These are phyloP conservation scores for Tupaia chinensis DNA, from an alignment of 2,113 vertebrate species.

Conservation along the genomic window DNA sequence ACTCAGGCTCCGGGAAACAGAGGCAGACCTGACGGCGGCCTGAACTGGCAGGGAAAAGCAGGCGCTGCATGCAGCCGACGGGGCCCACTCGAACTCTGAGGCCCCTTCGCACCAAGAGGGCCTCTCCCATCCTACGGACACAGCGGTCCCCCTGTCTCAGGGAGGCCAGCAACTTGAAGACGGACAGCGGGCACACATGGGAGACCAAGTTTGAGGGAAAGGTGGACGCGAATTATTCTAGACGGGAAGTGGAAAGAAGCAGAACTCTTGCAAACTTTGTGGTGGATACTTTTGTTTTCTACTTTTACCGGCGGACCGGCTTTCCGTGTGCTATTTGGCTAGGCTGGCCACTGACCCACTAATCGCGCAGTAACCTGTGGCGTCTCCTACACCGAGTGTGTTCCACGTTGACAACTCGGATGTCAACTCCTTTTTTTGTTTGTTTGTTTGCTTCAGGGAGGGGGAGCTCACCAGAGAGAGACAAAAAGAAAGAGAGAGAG, in stretches of 20 bases:
- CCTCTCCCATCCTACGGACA: neutral
- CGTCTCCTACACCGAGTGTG: neutral
- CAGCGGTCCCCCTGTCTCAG: neutral
- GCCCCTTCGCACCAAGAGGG: neutral
- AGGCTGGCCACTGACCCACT: neutral
- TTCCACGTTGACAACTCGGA: neutral
- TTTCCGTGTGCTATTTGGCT: neutral
- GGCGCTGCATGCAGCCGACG: accelerated
- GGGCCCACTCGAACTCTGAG: neutral
- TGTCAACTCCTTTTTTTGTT: no score
- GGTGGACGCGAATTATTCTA: neutral
- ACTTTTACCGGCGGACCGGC: neutral
- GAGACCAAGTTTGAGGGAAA: neutral
- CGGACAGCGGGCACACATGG: neutral
- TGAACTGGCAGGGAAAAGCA: neutral
- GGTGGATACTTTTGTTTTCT: neutral
- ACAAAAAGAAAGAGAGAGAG: no score
- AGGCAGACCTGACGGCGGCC: neutral
- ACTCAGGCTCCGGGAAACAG: neutral
- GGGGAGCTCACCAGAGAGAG: no score
- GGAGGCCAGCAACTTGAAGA: neutral
- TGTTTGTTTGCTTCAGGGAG: no score
- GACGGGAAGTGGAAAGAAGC: neutral
- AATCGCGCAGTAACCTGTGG: neutral
- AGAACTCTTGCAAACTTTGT: neutral